Conservation (phyloP, 2,888 invertebrate genomes). For the Plusia festucae region DNA sequence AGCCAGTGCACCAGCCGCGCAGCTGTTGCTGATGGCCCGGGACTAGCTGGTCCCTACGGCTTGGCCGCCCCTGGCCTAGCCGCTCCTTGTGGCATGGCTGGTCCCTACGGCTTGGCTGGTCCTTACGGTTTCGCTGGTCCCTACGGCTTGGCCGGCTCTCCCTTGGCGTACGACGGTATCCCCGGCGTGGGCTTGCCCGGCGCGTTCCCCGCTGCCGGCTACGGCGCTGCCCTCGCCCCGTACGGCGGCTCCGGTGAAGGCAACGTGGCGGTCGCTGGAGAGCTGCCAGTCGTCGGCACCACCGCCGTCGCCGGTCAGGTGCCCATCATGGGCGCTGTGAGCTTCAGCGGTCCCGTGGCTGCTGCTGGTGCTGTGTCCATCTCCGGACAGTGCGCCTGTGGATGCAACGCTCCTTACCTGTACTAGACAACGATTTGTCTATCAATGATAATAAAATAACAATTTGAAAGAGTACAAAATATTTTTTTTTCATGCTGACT, state of each 20-base stretch:
- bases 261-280: slow-evolving; percentile 65
- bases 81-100: slow-evolving; percentile 14
- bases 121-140: slow-evolving; percentile 7
- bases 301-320: slow-evolving; percentile 65
- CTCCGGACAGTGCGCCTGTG: slow-evolving; percentile 67
- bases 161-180: slow-evolving; percentile 19
- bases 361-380: slow-evolving; percentile 70
- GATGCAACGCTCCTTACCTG: slow-evolving; percentile 44
- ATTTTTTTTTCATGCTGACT: no score
- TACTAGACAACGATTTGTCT: not conserved
- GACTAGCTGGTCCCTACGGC: slow-evolving; percentile 7
- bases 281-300: slow-evolving; percentile 66
- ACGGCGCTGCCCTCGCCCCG: slow-evolving; percentile 32
- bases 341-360: slow-evolving; percentile 66
- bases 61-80: slow-evolving; percentile 25
- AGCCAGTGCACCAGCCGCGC: slow-evolving; percentile 38
- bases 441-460: no score
- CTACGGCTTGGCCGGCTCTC: not conserved
- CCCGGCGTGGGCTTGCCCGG: not conserved
- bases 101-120: slow-evolving; percentile 14
- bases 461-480: no score
- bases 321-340: slow-evolving; percentile 68
- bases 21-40: slow-evolving; percentile 12
- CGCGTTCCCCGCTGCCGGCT: slow-evolving; percentile 11
- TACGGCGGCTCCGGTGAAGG: slow-evolving; percentile 63